Conservation (phyloP, 2,113 vertebrate species). For the Oplegnathus fasciatus region DNA sequence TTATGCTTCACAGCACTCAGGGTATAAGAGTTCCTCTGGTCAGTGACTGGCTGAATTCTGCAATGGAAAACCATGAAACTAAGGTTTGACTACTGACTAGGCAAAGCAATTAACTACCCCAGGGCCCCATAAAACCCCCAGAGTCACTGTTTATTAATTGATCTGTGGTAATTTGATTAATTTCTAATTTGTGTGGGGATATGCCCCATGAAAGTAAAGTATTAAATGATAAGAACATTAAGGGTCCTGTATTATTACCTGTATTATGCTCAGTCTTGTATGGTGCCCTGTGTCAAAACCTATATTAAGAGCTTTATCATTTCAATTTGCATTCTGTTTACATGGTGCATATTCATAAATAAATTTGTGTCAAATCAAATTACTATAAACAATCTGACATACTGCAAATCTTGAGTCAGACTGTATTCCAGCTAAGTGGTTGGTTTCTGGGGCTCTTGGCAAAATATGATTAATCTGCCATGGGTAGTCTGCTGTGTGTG, state of each 20-base stretch:
- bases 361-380: not conserved
- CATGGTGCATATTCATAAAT: not conserved
- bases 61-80: not conserved
- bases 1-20: not conserved
- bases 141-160: not conserved
- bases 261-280: not conserved
- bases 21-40: not conserved
- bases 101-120: not conserved
- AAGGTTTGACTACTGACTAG: not conserved
- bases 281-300: not conserved
- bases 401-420: not conserved
- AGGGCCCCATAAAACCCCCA: too few species aligned
- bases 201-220: not conserved
- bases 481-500: constrained; percentile 3
- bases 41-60: not conserved
- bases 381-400: not conserved
- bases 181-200: not conserved
- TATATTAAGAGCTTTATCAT: not conserved
- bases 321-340: not conserved
- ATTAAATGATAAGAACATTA: not conserved
- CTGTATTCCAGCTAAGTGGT: not conserved
- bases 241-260: not conserved
- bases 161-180: not conserved
- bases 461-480: constrained; percentile 9
- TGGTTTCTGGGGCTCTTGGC: not conserved